phyloP scores from a whole-genome alignment of 1,140 invertebrate species.

The Zaprionus kolodkinae region DNA sequence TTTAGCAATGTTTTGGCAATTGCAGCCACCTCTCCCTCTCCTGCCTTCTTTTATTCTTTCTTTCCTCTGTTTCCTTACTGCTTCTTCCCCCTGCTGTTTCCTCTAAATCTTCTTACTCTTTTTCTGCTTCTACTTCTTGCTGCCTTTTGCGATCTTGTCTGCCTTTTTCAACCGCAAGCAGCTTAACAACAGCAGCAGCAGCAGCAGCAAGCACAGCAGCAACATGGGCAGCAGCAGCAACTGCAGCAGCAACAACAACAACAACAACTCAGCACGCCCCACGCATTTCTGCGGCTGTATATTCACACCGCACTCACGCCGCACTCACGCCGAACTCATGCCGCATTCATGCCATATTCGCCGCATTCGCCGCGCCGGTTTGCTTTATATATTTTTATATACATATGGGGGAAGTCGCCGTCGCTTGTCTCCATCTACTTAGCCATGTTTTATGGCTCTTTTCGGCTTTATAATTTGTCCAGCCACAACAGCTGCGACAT shows the following conservation, averaged over 20 bases:
- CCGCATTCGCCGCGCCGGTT: background rate
- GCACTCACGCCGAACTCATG: slow-evolving; percentile 10
- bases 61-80: background rate
- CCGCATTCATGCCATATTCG: slow-evolving; percentile 1
- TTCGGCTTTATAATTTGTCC: slow-evolving; percentile 53
- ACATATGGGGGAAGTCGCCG: slow-evolving; percentile 27
- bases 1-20: slow-evolving; percentile 27
- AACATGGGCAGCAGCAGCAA: background rate
- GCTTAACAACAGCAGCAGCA: slow-evolving; percentile 29
- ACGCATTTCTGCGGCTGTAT: slow-evolving; percentile 26
- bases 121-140: background rate
- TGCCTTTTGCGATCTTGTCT: slow-evolving; percentile 44
- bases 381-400: background rate
- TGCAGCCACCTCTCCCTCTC: too few species aligned
- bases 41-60: background rate
- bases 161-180: slow-evolving; percentile 39
- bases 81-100: background rate
- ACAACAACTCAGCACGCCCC: slow-evolving; percentile 6
- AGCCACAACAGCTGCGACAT: slow-evolving; percentile 44
- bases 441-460: slow-evolving; percentile 53
- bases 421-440: slow-evolving; percentile 36
- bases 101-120: slow-evolving; percentile 18
- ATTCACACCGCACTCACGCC: slow-evolving; percentile 15
- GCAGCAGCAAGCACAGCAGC: background rate
- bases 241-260: background rate